Evolutionary conservation across 2,797 vertebrate species (phyloP).

Genomic region (Huso huso): DNA sequence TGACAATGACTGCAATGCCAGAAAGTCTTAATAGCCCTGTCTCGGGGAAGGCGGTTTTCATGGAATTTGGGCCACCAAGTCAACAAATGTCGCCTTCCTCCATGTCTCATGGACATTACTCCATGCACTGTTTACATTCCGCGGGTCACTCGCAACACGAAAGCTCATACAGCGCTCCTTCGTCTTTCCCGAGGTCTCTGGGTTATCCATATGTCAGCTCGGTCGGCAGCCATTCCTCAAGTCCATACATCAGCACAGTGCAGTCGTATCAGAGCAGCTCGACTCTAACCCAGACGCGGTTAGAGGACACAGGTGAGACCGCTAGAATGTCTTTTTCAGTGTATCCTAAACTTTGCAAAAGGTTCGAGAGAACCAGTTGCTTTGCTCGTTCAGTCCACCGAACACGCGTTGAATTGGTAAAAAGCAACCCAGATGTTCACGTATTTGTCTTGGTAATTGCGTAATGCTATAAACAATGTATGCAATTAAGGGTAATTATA

Average conservation of each 20-base stretch:
- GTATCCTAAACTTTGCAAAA: slow-evolving; percentile 29
- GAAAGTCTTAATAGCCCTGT: slow-evolving; percentile 98
- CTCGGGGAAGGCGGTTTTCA: slow-evolving; percentile 97
- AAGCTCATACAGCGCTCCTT: slow-evolving; percentile 86
- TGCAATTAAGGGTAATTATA: slow-evolving; percentile 99
- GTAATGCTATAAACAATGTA: slow-evolving; percentile 99
- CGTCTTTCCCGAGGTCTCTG: slow-evolving; percentile 92
- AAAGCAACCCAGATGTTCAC: slow-evolving; percentile 79
- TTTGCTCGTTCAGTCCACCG: slow-evolving; percentile 44
- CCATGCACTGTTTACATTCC: slow-evolving; percentile 99
- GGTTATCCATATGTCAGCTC: slow-evolving; percentile 97
- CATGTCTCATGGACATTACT: slow-evolving; percentile 96
- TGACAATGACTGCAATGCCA: slow-evolving; percentile 99
- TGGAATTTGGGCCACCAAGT: slow-evolving; percentile 98
- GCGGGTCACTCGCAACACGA: slow-evolving; percentile 92
- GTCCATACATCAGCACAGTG: slow-evolving; percentile 93
- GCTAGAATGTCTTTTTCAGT: not conserved
- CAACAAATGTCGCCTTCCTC: slow-evolving; percentile 99
- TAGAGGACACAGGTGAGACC: slow-evolving; percentile 90
- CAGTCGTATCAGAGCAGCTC: slow-evolving; percentile 93
- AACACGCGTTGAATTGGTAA: slow-evolving; percentile 54
- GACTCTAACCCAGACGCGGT: slow-evolving; percentile 85
- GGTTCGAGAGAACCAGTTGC: slow-evolving; percentile 35
- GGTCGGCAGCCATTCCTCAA: slow-evolving; percentile 92
- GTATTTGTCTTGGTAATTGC: slow-evolving; percentile 95